These are phyloP conservation scores for Callinectes sapidus DNA, from an alignment of 2,888 invertebrate genomes.

Conservation along the genomic window DNA sequence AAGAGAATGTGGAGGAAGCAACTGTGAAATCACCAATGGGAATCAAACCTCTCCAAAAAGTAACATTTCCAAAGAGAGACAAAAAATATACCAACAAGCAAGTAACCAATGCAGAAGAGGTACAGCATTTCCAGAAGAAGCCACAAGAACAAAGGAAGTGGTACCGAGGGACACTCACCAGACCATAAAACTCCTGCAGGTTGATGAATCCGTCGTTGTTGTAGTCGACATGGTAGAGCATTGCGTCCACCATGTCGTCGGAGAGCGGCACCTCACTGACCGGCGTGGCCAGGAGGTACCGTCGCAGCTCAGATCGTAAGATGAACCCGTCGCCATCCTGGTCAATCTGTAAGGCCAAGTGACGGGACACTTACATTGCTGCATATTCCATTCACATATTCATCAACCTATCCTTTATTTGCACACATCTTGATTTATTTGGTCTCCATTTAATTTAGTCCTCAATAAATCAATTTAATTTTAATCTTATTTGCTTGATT, in stretches of 20 bases:
- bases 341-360: constrained; percentile 63
- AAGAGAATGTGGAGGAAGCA: neutral
- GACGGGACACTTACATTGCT: neutral
- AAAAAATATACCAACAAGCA: neutral
- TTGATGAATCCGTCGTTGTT: constrained; percentile 87
- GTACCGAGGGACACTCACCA: constrained; percentile 76
- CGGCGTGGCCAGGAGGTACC: constrained; percentile 67
- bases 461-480: too few species aligned
- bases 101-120: neutral
- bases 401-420: neutral
- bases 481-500: neutral
- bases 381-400: neutral
- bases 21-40: neutral
- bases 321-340: constrained; percentile 70
- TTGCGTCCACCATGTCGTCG: constrained; percentile 74
- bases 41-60: neutral
- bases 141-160: neutral
- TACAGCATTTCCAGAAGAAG: constrained; percentile 79
- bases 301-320: constrained; percentile 64
- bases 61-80: neutral
- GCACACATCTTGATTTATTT: too few species aligned
- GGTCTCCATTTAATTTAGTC: too few species aligned
- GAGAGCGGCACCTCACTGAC: constrained; percentile 74
- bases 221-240: constrained; percentile 75
- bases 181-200: constrained; percentile 88